Evolutionary conservation across 2,113 vertebrate species (phyloP).

Genomic region (Sorex araneus): DNA sequence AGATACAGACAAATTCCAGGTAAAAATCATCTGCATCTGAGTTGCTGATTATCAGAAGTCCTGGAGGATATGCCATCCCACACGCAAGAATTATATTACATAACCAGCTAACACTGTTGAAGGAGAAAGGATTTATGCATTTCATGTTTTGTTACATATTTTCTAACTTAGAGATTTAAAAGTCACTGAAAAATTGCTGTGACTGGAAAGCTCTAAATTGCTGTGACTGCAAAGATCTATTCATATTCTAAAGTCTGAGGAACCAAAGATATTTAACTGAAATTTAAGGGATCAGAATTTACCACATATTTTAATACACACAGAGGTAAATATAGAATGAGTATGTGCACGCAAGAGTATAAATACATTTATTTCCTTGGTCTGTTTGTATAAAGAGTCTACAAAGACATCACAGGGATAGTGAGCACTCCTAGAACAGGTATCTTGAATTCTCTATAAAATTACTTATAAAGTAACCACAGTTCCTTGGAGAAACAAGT

Average conservation of each 20-base stretch:
- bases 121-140: neutral
- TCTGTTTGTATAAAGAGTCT: neutral
- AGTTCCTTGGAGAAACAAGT: neutral
- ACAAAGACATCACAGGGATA: neutral
- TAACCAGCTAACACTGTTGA: neutral
- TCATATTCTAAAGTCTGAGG: slow-evolving; percentile 49
- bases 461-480: slow-evolving; percentile 10
- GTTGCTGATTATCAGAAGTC: slow-evolving; percentile 14
- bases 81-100: neutral
- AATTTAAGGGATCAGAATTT: slow-evolving; percentile 37
- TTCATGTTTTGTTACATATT: neutral
- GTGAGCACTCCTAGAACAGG: neutral
- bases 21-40: slow-evolving; percentile 55
- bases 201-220: slow-evolving; percentile 32
- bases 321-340: neutral
- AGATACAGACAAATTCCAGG: neutral
- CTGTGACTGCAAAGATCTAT: slow-evolving; percentile 34
- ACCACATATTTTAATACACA: slow-evolving; percentile 15
- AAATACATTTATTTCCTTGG: neutral
- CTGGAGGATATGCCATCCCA: neutral
- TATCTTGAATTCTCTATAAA: slow-evolving; percentile 42
- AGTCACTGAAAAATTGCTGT: slow-evolving; percentile 39
- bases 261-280: slow-evolving; percentile 12
- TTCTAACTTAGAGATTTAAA: slow-evolving; percentile 55
- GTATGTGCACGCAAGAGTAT: neutral